Conservation (phyloP, 64 coral and sea anemone species). For the Porites australiensis region DNA sequence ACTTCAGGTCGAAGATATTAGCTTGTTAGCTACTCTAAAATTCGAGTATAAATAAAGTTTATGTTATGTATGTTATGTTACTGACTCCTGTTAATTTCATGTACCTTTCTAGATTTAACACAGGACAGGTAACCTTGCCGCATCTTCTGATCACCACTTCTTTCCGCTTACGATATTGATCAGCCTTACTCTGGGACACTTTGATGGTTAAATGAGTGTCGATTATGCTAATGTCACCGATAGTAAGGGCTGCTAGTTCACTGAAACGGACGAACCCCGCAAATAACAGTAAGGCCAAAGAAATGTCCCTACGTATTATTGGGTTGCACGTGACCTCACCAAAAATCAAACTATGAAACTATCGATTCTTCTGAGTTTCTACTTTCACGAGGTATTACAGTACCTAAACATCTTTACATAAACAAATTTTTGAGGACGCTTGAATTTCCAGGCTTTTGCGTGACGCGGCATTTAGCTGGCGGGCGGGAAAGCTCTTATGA, state of each 20-base stretch:
- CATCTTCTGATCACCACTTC: conserved; percentile 49
- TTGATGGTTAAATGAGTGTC: conserved; percentile 33
- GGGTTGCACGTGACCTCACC: too few species aligned
- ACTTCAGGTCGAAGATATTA: neutral
- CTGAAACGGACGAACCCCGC: conserved; percentile 51
- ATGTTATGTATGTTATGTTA: too few species aligned
- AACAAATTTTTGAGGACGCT: too few species aligned
- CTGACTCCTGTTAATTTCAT: conserved; percentile 2
- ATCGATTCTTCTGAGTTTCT: too few species aligned
- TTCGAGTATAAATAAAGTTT: too few species aligned
- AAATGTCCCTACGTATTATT: neutral
- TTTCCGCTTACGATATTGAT: conserved; percentile 47
- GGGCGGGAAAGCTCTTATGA: too few species aligned
- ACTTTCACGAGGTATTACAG: too few species aligned
- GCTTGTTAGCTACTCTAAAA: too few species aligned
- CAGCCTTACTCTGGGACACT: conserved; percentile 42
- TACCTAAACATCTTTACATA: too few species aligned
- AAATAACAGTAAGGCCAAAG: conserved; percentile 35
- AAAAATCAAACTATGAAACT: too few species aligned
- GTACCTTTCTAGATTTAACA: conserved; percentile 48
- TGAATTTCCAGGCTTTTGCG: too few species aligned
- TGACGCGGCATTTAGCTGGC: too few species aligned
- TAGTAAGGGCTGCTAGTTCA: conserved; percentile 27
- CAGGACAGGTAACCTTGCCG: conserved; percentile 52
- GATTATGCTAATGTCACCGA: conserved; percentile 35